Evolutionary conservation across 1,140 invertebrate species (phyloP), one percentile per base, ranked within the genome.

Genomic region (Cephus cinctus): DNA sequence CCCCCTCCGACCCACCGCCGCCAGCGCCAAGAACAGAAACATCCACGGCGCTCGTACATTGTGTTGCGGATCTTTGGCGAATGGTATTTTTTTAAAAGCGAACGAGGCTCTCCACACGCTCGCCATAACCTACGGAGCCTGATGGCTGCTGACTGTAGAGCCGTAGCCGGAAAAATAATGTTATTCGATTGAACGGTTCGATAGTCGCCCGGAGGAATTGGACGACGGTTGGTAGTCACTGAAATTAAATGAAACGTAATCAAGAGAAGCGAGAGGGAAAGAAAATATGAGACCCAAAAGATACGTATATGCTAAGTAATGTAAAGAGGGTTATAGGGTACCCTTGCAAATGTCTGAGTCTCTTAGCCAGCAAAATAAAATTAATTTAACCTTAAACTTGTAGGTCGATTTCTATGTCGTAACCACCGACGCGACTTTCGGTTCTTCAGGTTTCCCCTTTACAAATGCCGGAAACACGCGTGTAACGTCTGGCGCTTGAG

Each of bases 131-230:
- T n/a, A 5, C 9, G 16, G 18, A 41, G 38, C 15, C n/a, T 18
- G 39, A 16, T 2, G 35, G 5, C 11, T 11, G n/a, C 16, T 3
- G 20, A 41, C 2, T 19, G 25, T 27, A 27, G 25, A 27, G 6
- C n/a, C 25, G 25, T 6, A 27, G 25, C 25, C 25, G 6, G 6
- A n/a, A 18, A 41, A 41, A 41, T 41, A 41, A 23, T 12, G 12
- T 41, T 41, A 41, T 41, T 41, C 20, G 39, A 41, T 41, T 41
- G 18, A 41, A 20, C 8, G 20, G 39, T n/a, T 25, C 39, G 39
- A 41, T 19, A 23, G 39, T 3, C 39, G 11, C 9, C 39, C n/a
- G 20, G 11, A 16, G 16, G 16, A 16, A 16, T 16, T 12, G 35
- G 8, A 27, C 25, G 6, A 8, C 25, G 6, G 25, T n/a, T 27